Conservation (phyloP, 2,888 invertebrate species). For the Galerucella nymphaeae region DNA sequence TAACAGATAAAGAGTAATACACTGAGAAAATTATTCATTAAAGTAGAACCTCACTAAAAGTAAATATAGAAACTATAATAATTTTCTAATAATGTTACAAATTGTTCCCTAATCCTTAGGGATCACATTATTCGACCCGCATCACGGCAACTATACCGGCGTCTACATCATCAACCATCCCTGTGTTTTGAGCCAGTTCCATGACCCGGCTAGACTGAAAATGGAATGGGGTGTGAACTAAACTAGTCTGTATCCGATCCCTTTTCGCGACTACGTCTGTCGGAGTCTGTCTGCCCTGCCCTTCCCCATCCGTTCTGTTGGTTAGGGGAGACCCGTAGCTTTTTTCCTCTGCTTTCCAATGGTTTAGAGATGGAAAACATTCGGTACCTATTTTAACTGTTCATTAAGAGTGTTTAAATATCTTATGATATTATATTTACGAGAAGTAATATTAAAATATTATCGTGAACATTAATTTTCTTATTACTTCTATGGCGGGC, state of each 20-base stretch:
- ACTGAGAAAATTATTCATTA: too few relatives aligned
- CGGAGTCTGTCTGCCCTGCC: constrained; percentile 18
- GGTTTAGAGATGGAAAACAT: background rate
- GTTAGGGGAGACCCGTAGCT: constrained; percentile 18
- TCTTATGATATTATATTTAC: too few relatives aligned
- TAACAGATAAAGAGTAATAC: too few relatives aligned
- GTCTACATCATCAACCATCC: constrained; percentile 12
- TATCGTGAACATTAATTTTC: too few relatives aligned
- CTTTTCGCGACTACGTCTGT: constrained; percentile 13
- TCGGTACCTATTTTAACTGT: background rate
- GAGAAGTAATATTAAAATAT: too few relatives aligned
- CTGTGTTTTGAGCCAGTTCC: constrained; percentile 36
- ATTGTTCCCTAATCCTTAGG: too few relatives aligned
- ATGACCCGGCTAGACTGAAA: constrained; percentile 54
- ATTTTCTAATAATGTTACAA: too few relatives aligned
- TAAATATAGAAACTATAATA: too few relatives aligned
- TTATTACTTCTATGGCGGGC: too few relatives aligned
- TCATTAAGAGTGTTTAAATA: too few relatives aligned
- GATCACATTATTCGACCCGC: background rate
- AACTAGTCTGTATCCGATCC: constrained; percentile 10
- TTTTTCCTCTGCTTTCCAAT: background rate
- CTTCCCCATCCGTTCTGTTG: constrained; percentile 18
- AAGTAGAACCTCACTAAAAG: too few relatives aligned
- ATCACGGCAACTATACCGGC: constrained; percentile 1
- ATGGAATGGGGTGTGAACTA: constrained; percentile 46